Evolutionary conservation across 2,797 vertebrate genomes (phyloP).

Genomic region (Spea hammondii): DNA sequence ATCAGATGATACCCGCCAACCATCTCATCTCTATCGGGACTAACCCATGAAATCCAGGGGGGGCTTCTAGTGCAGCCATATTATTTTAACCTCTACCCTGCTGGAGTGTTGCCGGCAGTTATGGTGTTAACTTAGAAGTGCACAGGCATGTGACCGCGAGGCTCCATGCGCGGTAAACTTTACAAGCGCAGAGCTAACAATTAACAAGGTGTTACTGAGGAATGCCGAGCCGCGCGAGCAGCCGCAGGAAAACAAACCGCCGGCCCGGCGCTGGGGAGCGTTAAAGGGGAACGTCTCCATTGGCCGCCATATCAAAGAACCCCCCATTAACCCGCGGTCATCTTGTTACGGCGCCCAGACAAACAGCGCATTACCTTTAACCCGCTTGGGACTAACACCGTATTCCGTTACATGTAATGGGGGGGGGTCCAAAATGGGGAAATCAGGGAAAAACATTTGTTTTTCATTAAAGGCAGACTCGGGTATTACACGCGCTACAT

Average conservation of each 20-base stretch:
- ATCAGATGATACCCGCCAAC: no score
- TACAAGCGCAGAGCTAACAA: constrained; percentile 35
- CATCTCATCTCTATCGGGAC: no score
- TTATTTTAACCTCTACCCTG: background rate
- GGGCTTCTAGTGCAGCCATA: no score
- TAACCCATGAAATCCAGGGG: no score
- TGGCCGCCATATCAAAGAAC: background rate
- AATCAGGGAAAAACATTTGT: no score
- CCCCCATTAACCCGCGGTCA: background rate
- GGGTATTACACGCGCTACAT: no score
- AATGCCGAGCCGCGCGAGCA: background rate
- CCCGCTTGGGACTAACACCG: no score
- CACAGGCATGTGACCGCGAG: background rate
- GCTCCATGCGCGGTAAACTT: constrained; percentile 19
- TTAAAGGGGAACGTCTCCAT: background rate
- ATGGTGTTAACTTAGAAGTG: background rate
- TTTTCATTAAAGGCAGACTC: no score
- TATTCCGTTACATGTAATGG: no score
- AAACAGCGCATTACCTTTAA: background rate
- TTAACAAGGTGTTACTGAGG: constrained; percentile 38
- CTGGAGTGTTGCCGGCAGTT: background rate
- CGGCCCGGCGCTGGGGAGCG: background rate
- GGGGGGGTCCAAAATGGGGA: no score
- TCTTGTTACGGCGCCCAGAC: background rate
- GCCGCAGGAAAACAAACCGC: background rate